Evolutionary conservation across 1,140 invertebrate genomes (phyloP), one percentile per base, ranked within the genome.

Genomic region (Pseudobourletiella spinata): DNA sequence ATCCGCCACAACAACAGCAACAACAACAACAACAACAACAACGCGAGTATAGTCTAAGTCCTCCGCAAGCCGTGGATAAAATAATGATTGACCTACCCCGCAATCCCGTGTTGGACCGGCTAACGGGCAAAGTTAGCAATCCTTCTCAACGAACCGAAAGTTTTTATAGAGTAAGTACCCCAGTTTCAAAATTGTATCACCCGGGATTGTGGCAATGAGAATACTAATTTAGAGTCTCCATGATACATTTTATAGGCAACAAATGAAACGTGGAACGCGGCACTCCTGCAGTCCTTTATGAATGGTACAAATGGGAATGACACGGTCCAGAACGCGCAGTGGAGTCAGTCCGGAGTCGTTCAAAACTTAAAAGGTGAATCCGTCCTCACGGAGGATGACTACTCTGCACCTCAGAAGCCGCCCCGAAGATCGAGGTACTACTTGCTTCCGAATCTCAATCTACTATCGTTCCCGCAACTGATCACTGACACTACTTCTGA

Each of bases 31-130:
- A 46, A 2, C 3, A 58, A 3, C 3, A 56, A 2, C 20, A 25
- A 3, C 18, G 18, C n/a, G n/a, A 32, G 8, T 22, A 20, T n/a
- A 60, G 51, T 56, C 20, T 51, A 14, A 57, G 55, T 43, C 32
- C 52, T 4, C 18, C 52, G n/a, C 3, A 25, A 14, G 2, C 3
- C 20, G 52, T 44, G 22, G 50, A 32, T 20, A 42, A 46, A 59
- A 54, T 57, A 25, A 18, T 59, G 8, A 20, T 67, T 11, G 59
- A 69, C 26, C 59, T 68, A 24, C 56, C 61, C n/a, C 51, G 72
- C 39, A 88, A 88, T 76, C 89, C 89, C 43, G 88, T 91, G 30
- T 83, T 92, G 67, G 89, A 92, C 72, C 77, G 88, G 71, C 75
- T 93, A 65, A 91, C 87, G 24, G 85, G 85, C 61, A 81, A 84